Conservation (phyloP, 2,797 vertebrate species). For the Masticophis lateralis region DNA sequence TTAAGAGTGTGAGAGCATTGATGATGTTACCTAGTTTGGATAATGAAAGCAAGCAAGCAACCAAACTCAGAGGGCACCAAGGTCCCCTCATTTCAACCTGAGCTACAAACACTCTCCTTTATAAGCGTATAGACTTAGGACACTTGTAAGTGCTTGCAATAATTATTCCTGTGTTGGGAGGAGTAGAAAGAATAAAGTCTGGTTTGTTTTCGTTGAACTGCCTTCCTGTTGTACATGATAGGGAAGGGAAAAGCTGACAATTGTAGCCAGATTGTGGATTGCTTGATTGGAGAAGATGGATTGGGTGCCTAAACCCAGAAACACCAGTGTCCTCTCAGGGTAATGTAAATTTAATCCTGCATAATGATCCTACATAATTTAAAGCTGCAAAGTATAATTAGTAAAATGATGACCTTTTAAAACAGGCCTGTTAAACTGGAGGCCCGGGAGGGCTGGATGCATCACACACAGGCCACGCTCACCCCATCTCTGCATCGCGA, state of each 20-base stretch:
- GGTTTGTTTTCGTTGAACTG: neutral
- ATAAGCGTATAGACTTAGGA: neutral
- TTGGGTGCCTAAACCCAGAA: neutral
- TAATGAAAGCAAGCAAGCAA: neutral
- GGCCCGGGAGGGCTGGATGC: accelerated
- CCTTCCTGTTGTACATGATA: neutral
- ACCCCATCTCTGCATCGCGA: too few relatives aligned
- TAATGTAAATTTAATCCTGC: neutral
- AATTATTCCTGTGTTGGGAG: neutral
- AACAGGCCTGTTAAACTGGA: too few relatives aligned
- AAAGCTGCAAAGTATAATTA: neutral
- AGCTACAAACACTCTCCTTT: neutral
- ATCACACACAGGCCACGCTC: too few relatives aligned
- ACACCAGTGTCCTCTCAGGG: neutral
- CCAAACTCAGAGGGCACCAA: neutral
- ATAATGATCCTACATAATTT: neutral
- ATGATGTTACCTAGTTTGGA: neutral
- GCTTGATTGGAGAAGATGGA: neutral
- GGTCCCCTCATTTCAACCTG: neutral
- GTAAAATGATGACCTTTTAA: neutral
- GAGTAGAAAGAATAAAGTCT: neutral
- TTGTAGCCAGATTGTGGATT: neutral
- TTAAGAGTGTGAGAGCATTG: neutral
- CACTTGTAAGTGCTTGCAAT: neutral
- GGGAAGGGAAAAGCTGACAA: neutral